Percentiles rank a stretch among this genome's conserved stretches.
phyloP scores from a whole-genome alignment of 1,140 invertebrate species.

The Danaus plexippus region DNA sequence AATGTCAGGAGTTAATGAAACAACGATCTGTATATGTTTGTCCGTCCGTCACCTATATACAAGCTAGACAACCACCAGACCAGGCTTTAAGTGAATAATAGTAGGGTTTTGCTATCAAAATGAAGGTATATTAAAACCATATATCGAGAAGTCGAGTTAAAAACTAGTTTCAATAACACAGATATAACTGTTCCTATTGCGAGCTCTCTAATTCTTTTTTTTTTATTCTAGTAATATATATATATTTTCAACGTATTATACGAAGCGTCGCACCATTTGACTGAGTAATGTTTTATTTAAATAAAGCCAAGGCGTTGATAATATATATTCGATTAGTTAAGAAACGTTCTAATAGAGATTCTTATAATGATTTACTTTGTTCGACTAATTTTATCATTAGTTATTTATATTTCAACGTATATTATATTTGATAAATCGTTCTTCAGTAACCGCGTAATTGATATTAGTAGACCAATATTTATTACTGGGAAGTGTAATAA shows the following conservation, averaged over 20 bases:
- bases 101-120: too few species aligned
- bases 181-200: too few species aligned
- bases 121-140: too few species aligned
- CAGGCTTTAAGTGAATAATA: too few species aligned
- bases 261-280: constrained; percentile 17
- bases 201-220: too few species aligned
- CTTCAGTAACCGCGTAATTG: constrained; percentile 2
- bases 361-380: too few species aligned
- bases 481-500: constrained; percentile 45
- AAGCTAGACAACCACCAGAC: constrained; percentile 9
- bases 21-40: constrained; percentile 22
- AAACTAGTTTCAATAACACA: too few species aligned
- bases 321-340: not conserved
- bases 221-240: constrained; percentile 4
- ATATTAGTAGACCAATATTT: constrained; percentile 28
- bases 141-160: too few species aligned
- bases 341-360: too few species aligned
- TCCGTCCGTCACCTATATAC: constrained; percentile 18
- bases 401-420: not conserved
- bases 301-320: constrained; percentile 10
- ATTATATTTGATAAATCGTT: not conserved
- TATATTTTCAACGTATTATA: constrained; percentile 12
- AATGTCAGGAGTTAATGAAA: constrained; percentile 35
- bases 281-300: constrained; percentile 18
- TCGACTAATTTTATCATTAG: too few species aligned